Base-by-base conservation (phyloP, 2,888 invertebrate species). In the Cryptophagus acutangulus region DNA sequence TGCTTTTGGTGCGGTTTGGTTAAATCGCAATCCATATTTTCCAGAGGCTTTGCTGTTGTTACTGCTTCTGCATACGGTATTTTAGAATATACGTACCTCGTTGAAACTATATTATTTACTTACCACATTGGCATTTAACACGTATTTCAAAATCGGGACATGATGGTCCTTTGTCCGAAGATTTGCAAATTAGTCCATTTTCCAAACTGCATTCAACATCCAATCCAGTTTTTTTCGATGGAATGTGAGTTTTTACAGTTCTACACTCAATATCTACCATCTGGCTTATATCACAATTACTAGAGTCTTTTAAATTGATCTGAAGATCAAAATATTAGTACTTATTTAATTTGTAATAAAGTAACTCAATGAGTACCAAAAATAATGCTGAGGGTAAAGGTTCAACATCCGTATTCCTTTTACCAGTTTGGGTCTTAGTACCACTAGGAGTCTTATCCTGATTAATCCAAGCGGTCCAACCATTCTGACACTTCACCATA, bases 61-160 rank as follows among this genome's bases (percentile, higher is more conserved):
- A 37, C 46, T 45, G 15, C 40, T 18, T 17, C 37, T 28, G 17
- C 2, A 1, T 10, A 26, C 24, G 9, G 14, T 13, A 13, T 8
- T 8, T 33, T 13, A 20, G 20, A 20, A 35, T n/a, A 3, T 4
- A 18, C 8, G 10, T 9, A 36, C n/a, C 10, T 17, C 3, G n/a
- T 33, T 33, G 4, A 20, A 20, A 9, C 20, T 6, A 9, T 20
- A 6, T 20, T 20, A 20, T 20, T 2, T 65, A 43, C 51, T 53
- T 55, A 64, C 65, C 69, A 61, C 85, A 86, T 38, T 73, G 66
- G 60, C 91, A 91, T 26, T 78, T 73, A 1, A 89, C 82, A 17
- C 85, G 75, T 34, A 91, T 81, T 69, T 92, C 90, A 61, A 90
- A 91, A 71, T 92, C 90, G 1, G 80, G 76, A 54, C 92, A 92